Evolutionary conservation across 1,140 invertebrate species (phyloP).

Genomic region (Drosophila eugracilis): DNA sequence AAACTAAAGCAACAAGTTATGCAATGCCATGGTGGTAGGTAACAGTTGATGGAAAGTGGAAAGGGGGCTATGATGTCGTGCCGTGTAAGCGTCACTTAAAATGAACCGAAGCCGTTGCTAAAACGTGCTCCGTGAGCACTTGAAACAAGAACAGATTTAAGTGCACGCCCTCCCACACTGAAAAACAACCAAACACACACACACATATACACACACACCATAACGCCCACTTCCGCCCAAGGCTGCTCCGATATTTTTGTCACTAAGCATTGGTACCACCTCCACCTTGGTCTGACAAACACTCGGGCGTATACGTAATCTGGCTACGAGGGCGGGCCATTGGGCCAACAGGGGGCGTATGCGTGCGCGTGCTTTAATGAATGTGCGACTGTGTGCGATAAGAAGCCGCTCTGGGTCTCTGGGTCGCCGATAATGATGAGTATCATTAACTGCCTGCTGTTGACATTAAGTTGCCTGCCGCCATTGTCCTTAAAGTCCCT

Average conservation of each 20-base stretch:
- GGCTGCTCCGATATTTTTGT: conserved; percentile 71
- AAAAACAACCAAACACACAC: background rate
- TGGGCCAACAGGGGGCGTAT: conserved; percentile 51
- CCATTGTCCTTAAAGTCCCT: conserved; percentile 31
- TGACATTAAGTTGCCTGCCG: conserved; percentile 61
- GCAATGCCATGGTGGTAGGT: conserved; percentile 7
- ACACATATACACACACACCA: conserved; percentile 6
- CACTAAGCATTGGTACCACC: conserved; percentile 47
- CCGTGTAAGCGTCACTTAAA: conserved; percentile 79
- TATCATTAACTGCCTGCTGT: conserved; percentile 72
- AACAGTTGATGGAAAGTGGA: background rate
- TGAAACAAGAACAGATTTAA: conserved; percentile 78
- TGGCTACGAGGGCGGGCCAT: conserved; percentile 23
- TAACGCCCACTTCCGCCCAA: conserved; percentile 10
- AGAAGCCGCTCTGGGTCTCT: conserved; percentile 28
- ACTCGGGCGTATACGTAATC: conserved; percentile 78
- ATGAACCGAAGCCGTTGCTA: conserved; percentile 60
- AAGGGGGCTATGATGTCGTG: conserved; percentile 47
- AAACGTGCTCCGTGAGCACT: conserved; percentile 70
- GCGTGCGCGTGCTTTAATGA: conserved; percentile 73
- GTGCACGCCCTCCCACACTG: conserved; percentile 42
- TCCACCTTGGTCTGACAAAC: conserved; percentile 53
- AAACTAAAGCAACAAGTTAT: conserved; percentile 73
- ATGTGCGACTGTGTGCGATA: conserved; percentile 55
- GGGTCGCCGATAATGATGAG: conserved; percentile 70